Percentiles rank a stretch among this genome's conserved stretches.
phyloP scores from a whole-genome alignment of 2,797 vertebrate genomes.

The Sorex maritimensis region DNA sequence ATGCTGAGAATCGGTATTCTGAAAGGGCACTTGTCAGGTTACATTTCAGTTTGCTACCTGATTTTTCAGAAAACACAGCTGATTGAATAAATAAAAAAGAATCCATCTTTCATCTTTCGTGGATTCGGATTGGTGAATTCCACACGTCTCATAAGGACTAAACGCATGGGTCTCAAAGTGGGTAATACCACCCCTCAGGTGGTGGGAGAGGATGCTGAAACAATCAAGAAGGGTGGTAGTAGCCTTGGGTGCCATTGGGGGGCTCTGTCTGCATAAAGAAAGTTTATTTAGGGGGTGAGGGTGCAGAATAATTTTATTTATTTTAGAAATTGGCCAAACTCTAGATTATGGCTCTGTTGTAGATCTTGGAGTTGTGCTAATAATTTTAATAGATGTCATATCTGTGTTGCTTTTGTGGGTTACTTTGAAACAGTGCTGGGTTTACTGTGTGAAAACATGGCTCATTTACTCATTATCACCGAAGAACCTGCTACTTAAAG shows the following conservation, averaged over 20 bases:
- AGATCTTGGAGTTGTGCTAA: constrained; percentile 21
- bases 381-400: constrained; percentile 22
- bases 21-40: constrained; percentile 60
- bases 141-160: not conserved
- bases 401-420: constrained; percentile 6
- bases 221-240: no score
- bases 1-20: constrained; percentile 50
- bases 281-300: no score
- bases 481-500: constrained; percentile 18
- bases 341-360: constrained; percentile 37
- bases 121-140: not conserved
- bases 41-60: constrained; percentile 62
- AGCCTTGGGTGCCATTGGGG: no score
- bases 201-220: no score
- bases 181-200: no score
- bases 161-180: not conserved
- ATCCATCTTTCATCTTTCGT: constrained; percentile 23
- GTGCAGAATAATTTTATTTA: no score
- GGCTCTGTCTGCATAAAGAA: no score
- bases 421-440: not conserved
- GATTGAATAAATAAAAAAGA: constrained; percentile 56
- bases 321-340: constrained; percentile 6
- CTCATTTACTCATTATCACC: not conserved
- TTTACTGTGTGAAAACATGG: constrained; percentile 15
- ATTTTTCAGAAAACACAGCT: constrained; percentile 52